Base-by-base conservation (phyloP, 2,888 invertebrate species). In the Lasioglossum malachurum region DNA sequence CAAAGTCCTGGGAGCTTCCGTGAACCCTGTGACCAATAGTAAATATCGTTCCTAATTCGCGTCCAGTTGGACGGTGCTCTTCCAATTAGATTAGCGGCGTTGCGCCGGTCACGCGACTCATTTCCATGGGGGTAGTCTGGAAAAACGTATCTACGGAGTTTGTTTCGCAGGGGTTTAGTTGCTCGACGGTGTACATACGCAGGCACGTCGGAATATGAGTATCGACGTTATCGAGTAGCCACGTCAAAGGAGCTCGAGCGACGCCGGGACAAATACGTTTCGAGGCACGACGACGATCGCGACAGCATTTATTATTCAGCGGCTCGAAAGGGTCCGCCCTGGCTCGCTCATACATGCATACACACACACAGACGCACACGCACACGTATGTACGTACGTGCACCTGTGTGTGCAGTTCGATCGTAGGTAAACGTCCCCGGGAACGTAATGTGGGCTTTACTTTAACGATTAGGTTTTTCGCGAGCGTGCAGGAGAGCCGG, bases 391-490 rank as follows among this genome's bases (percentile, higher is more conserved):
- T 16, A 5, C 14, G 69, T 23, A 4, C 12, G 44, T 27, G 44
- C 23, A 16, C 12, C n/a, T 44, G 82, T 87, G 90, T 87, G 89
- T 83, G 86, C 78, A 83, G 82, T 87, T 88, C 91, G 90, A 90
- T 90, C 90, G 89, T 83, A 83, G 90, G 90, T 89, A 91, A 91
- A 91, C 90, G 88, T 90, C 79, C 86, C 86, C 75, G 69, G 83
- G 83, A 81, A 84, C 86, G 89, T 89, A 89, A 87, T 86, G 86
- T 84, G 88, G 83, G 86, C 90, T 90, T 91, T 89, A 91, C 91
- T 89, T 90, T 90, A 87, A 87, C 91, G 91, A 91, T 91, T 90
- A 91, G 88, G 83, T 88, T 90, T 88, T 89, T 85, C 90, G 79
- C 86, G 88, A 86, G 82, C 84, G 80, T 83, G 87, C 88, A 75